phyloP scores from a whole-genome alignment of 2,888 invertebrate species.

The Agrotis segetum region DNA sequence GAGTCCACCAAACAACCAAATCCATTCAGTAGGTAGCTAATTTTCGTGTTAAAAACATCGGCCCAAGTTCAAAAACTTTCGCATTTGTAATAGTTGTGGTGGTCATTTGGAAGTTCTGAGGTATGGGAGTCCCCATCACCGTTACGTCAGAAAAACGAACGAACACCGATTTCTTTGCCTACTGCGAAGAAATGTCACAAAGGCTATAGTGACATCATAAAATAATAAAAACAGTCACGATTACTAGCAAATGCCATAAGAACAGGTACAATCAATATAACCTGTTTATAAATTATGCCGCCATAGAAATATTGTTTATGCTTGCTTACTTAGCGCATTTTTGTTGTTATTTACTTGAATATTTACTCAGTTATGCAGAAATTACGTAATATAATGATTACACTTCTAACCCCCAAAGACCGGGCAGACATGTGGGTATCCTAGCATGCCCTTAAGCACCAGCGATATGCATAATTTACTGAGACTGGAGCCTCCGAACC shows the following conservation, averaged over 20 bases:
- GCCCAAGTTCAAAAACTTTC: too few relatives aligned
- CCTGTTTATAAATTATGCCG: constrained; percentile 23
- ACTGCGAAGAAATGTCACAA: neutral
- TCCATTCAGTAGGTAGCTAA: neutral
- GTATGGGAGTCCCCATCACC: neutral
- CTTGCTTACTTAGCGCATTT: neutral
- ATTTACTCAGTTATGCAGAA: constrained; percentile 9
- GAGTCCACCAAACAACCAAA: neutral
- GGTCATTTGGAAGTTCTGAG: too few relatives aligned
- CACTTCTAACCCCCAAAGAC: neutral
- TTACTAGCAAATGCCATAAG: neutral
- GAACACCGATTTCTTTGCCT: constrained; percentile 10
- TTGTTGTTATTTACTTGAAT: constrained; percentile 4
- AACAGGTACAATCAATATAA: constrained; percentile 28
- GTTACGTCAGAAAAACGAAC: neutral
- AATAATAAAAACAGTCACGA: constrained; percentile 1
- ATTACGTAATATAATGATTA: neutral
- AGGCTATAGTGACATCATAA: constrained; percentile 7
- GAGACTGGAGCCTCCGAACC: neutral
- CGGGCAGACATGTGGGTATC: neutral
- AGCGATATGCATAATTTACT: too few relatives aligned
- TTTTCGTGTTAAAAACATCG: too few relatives aligned
- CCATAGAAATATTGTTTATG: neutral
- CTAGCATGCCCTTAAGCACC: too few relatives aligned
- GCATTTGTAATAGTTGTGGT: too few relatives aligned